Base-by-base conservation (phyloP, 2,888 invertebrate genomes). In the Eupsilia transversa region DNA sequence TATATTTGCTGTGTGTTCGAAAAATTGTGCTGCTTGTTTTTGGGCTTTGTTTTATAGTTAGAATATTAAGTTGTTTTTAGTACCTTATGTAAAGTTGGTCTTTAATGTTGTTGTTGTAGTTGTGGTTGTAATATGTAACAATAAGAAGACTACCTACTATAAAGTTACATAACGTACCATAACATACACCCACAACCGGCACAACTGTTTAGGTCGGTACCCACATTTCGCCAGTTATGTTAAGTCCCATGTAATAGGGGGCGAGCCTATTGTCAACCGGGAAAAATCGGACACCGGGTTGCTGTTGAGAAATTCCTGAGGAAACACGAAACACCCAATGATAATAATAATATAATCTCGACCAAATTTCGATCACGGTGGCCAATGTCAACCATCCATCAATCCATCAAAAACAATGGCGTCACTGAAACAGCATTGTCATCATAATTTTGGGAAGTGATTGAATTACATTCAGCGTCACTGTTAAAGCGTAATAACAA, bases 1-100 rank as follows among this genome's bases (percentile, higher is more conserved):
- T 49, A 74, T 74, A 83, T 74, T 66, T 74, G 65, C 65, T 66
- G 57, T 61, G 70, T 68, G 54, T 61, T 65, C 35, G 38, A 49
- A 83, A 74, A 69, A 66, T 49, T 35, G 27, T 61, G 68, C 23
- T 23, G 33, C 20, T 4, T 35, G 30, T 35, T 17, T 60, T 46
- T 43, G 1, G 7, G 33, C 3, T 46, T 46, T 38, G 30, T 35
- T 65, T n/a, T 38, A 41, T 20, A 73, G 35, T 38, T n/a, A 33
- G 27, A 41, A 0, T 38, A 1, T 74, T 12, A 17, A 17, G 0
- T 2, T 30, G 20, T 30, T 61, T 49, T 66, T 23, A 7, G 14
- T 41, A 14, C 41, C 41, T 41, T 41, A 38, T 38, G 38, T 38
- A 38, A 23, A 49, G 23, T 30, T 59, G 27, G 14, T 17, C 1